Evolutionary conservation across 1,140 invertebrate genomes (phyloP).

Genomic region (Macrotrachela quadricornifera): DNA sequence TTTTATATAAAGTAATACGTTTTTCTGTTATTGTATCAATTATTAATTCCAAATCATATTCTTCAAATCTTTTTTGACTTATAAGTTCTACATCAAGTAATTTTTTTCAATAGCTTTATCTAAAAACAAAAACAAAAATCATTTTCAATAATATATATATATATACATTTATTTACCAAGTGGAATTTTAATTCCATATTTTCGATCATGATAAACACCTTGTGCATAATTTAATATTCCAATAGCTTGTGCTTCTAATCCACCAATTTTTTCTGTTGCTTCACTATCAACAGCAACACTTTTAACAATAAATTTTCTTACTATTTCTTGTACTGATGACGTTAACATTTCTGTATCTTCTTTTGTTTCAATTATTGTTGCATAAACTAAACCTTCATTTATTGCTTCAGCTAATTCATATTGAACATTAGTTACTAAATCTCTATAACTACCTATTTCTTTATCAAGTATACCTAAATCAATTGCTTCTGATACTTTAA

Average conservation of each 20-base stretch:
- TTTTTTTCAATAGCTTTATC: slow-evolving; percentile 2
- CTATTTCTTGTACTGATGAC: slow-evolving; percentile 1
- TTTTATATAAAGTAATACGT: background rate
- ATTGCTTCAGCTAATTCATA: slow-evolving; percentile 8
- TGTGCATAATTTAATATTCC: slow-evolving; percentile 9
- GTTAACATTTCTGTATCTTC: background rate
- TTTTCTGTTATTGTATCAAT: slow-evolving; percentile 6
- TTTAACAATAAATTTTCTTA: slow-evolving; percentile 6
- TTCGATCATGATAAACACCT: slow-evolving; percentile 7
- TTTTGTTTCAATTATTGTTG: slow-evolving; percentile 3
- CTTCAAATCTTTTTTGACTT: slow-evolving; percentile 1
- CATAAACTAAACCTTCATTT: slow-evolving; percentile 7
- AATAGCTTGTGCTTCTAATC: slow-evolving; percentile 5
- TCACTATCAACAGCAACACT: slow-evolving; percentile 5
- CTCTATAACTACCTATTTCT: slow-evolving; percentile 4
- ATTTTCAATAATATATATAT: background rate
- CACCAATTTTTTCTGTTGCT: background rate
- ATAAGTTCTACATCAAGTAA: slow-evolving; percentile 1
- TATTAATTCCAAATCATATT: slow-evolving; percentile 7
- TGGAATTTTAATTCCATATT: background rate
- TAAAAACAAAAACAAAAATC: too few relatives aligned
- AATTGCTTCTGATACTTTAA: slow-evolving; percentile 9
- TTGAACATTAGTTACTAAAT: slow-evolving; percentile 4
- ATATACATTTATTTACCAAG: too few relatives aligned
- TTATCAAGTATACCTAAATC: slow-evolving; percentile 6